Base-by-base conservation (phyloP, 2,113 vertebrate species). In the Vicugna pacos region DNA sequence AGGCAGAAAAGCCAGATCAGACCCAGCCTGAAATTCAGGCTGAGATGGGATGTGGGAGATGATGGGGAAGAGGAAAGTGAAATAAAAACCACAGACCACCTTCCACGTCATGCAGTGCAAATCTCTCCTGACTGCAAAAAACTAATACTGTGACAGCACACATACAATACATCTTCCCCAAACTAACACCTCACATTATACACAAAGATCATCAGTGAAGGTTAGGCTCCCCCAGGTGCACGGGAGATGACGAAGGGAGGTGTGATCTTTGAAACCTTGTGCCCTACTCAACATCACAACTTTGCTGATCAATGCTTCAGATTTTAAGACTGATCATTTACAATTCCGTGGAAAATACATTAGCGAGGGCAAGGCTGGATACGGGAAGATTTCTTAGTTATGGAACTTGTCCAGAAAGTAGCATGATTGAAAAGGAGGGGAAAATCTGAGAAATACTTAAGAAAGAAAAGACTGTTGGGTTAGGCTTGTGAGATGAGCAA, bases 371-470 rank as follows among this genome's bases (percentile, higher is more conserved):
- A 69, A 85, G 32, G 32, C 58, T 89, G 26, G 64, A 38, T 62
- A 75, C 0, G 42, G 42, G 11, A 24, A 54, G 32, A 60, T 65
- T 88, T 79, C 26, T 54, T 48, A 69, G 52, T 76, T 93, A 80
- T 1, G 35, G 30, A 91, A 91, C 28, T 91, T 76, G 76, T 77
- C 13, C 20, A 93, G 62, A 5, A 56, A 56, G n/a, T 46, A 50
- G n/a, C 48, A 48, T 80, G 46, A 20, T 28, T 70, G 14, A 85
- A 93, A 92, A 80, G n/a, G 24, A 95, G 26, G 19, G 38, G 16
- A 73, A 80, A 73, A 46, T 77, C 54, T 60, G 42, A 89, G 56
- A 94, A 38, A 92, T n/a, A 80, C 46, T 91, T 50, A 88, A 83
- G 54, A 93, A 89, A 56, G 16, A 69, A 77, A 10, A 64, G 2